phyloP scores from a whole-genome alignment of 2,113 vertebrate genomes.

The Nycticryphes semicollaris region DNA sequence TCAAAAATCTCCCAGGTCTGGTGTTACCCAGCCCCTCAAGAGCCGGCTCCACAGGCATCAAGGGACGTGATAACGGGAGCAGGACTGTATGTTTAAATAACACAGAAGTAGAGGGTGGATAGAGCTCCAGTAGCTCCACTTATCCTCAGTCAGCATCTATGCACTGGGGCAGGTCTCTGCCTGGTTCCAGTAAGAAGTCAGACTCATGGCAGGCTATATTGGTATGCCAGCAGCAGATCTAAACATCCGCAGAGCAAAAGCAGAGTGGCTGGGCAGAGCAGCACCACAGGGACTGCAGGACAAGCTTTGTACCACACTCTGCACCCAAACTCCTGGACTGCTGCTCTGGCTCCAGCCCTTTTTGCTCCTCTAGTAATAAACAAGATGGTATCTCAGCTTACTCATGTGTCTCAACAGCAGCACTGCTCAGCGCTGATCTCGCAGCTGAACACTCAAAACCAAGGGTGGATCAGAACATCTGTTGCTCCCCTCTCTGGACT shows the following conservation, averaged over 20 bases:
- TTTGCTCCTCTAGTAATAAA: neutral
- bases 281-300: neutral
- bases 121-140: neutral
- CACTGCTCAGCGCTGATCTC: neutral
- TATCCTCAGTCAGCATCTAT: neutral
- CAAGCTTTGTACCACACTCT: neutral
- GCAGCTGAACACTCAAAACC: neutral
- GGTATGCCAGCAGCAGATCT: neutral
- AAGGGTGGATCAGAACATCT: neutral
- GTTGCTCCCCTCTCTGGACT: neutral
- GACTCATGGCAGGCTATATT: neutral
- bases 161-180: neutral
- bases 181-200: neutral
- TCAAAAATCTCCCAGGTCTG: neutral
- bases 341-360: neutral
- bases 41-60: neutral
- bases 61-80: neutral
- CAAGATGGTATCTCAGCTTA: fast-evolving
- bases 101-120: neutral
- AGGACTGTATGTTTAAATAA: neutral
- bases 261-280: neutral
- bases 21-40: neutral
- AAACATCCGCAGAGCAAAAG: neutral
- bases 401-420: neutral
- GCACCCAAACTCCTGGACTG: neutral